phyloP scores from a whole-genome alignment of 2,113 vertebrate species.

The Rhynchopsitta pachyrhyncha region DNA sequence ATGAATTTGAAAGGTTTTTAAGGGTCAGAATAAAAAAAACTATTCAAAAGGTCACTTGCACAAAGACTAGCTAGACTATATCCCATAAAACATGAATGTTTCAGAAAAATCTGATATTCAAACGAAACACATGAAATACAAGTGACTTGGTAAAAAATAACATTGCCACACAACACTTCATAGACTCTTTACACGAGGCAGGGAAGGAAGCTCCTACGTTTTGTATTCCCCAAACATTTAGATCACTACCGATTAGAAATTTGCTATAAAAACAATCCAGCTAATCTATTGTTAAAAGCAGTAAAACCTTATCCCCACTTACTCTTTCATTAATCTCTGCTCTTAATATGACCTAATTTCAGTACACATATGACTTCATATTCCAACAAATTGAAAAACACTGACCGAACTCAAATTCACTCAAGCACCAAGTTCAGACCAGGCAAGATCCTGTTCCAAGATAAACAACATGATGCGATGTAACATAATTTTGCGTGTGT shows the following conservation, averaged over 20 bases:
- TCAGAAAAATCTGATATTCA: neutral
- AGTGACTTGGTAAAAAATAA: neutral
- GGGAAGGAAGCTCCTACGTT: neutral
- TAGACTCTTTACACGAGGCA: accelerated
- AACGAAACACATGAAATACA: neutral
- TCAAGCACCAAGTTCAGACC: constrained; percentile 38
- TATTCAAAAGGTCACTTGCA: neutral
- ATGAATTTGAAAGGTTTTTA: neutral
- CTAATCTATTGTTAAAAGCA: neutral
- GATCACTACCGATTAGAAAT: neutral
- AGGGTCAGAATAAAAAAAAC: neutral
- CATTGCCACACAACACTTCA: neutral
- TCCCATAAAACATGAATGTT: neutral
- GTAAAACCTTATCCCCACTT: constrained; percentile 7
- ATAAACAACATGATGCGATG: constrained; percentile 28
- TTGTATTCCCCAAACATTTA: neutral
- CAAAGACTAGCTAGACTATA: neutral
- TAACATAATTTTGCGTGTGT: neutral
- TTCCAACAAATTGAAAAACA: constrained; percentile 43
- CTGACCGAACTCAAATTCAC: constrained; percentile 36
- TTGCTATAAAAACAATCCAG: neutral
- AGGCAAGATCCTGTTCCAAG: constrained; percentile 57
- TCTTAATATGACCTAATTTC: constrained; percentile 17
- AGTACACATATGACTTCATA: constrained; percentile 20
- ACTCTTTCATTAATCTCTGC: constrained; percentile 12